Percentiles rank a stretch among this genome's conserved stretches.
phyloP scores from a whole-genome alignment of 2,888 invertebrate species.

The Drosophila anomalata region DNA sequence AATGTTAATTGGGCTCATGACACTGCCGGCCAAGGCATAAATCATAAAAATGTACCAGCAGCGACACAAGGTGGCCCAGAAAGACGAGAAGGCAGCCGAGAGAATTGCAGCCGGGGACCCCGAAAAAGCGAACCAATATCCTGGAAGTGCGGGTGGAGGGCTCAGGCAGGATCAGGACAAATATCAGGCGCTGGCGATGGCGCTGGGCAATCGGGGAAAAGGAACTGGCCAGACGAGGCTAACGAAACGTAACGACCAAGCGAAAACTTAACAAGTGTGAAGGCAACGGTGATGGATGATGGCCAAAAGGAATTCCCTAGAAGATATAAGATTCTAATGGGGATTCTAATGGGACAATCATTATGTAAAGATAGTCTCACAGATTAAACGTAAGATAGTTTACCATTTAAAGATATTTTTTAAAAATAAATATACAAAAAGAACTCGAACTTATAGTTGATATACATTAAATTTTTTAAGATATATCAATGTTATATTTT shows the following conservation, averaged over 20 bases:
- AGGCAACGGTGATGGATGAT: slow-evolving; percentile 22
- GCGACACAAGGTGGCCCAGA: slow-evolving; percentile 46
- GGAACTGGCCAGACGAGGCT: slow-evolving; percentile 48
- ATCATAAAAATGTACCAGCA: slow-evolving; percentile 69
- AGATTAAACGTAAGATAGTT: not conserved
- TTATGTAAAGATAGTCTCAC: not conserved
- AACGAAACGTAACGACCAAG: slow-evolving; percentile 73
- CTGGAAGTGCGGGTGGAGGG: slow-evolving; percentile 21
- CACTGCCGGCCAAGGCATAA: slow-evolving; percentile 68
- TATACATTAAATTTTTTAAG: not conserved
- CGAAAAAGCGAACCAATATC: slow-evolving; percentile 18
- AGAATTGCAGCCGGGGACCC: slow-evolving; percentile 23
- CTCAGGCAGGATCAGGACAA: slow-evolving; percentile 1
- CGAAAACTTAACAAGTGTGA: slow-evolving; percentile 61
- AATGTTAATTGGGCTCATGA: slow-evolving; percentile 77
- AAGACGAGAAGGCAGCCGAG: slow-evolving; percentile 8
- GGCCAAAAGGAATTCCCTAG: slow-evolving; percentile 29
- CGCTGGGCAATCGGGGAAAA: not conserved
- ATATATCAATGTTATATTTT: not conserved
- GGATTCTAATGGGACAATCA: not conserved
- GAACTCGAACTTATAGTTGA: not conserved
- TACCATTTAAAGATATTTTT: not conserved
- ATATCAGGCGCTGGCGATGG: slow-evolving; percentile 3
- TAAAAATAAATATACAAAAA: not conserved
- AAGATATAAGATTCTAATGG: not conserved